phyloP scores from a whole-genome alignment of 2,113 vertebrate species.

The Gymnogyps californianus region DNA sequence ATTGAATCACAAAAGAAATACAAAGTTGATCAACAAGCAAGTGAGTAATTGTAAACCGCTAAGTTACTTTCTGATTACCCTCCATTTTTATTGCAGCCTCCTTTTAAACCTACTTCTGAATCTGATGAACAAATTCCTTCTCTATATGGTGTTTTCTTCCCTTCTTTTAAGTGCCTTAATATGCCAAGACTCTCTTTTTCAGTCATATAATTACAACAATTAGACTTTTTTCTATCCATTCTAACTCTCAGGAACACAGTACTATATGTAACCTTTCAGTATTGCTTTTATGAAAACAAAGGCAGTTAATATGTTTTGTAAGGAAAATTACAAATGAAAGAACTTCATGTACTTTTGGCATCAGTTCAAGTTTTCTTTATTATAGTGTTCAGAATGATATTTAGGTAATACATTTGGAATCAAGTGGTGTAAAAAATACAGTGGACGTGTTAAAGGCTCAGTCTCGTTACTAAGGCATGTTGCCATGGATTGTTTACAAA shows the following conservation, averaged over 20 bases:
- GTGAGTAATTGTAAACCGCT: constrained; percentile 44
- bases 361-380: not conserved
- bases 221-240: not conserved
- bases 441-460: not conserved
- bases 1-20: constrained; percentile 62
- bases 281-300: constrained; percentile 23
- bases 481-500: not conserved
- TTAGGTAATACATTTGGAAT: not conserved
- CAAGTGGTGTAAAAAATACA: not conserved
- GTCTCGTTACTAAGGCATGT: not conserved
- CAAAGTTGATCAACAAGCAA: constrained; percentile 66
- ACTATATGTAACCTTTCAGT: not conserved
- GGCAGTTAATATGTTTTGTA: constrained; percentile 28
- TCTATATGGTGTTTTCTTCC: constrained; percentile 21
- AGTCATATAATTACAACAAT: constrained; percentile 47
- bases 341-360: not conserved
- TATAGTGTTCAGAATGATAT: not conserved
- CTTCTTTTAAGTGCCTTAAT: constrained; percentile 18
- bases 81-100: constrained; percentile 49
- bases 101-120: constrained; percentile 32
- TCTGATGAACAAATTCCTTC: constrained; percentile 58
- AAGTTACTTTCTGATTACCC: constrained; percentile 36
- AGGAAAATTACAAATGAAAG: constrained; percentile 16
- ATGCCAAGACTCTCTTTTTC: constrained; percentile 23
- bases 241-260: not conserved